Evolutionary conservation across 2,797 vertebrate genomes (phyloP).

Genomic region (Peromyscus attwateri): DNA sequence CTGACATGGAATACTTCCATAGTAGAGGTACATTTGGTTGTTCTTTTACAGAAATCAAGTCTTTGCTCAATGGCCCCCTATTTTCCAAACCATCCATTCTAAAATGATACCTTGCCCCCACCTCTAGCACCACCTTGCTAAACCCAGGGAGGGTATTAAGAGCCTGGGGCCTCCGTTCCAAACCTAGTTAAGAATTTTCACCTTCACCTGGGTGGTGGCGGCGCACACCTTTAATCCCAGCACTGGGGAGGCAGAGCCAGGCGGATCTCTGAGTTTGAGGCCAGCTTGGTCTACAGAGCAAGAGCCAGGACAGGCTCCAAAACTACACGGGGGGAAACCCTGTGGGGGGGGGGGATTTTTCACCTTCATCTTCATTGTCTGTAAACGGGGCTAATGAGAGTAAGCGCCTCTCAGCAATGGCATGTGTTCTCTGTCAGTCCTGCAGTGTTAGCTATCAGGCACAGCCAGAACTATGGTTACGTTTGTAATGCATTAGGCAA

Average conservation of each 20-base stretch:
- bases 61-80: background rate
- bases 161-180: background rate
- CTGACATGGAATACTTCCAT: background rate
- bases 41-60: background rate
- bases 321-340: no score
- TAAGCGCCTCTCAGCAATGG: background rate
- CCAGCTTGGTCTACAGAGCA: no score
- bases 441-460: background rate
- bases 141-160: background rate
- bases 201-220: background rate
- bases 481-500: background rate
- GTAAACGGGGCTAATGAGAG: background rate
- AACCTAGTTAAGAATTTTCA: background rate
- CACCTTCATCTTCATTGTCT: constrained; percentile 13
- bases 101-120: background rate
- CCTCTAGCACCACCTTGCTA: background rate
- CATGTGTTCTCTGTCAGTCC: background rate
- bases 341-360: no score
- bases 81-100: constrained; percentile 6
- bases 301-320: no score
- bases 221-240: no score
- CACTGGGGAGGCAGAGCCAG: no score
- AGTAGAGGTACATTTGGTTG: background rate
- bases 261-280: no score
- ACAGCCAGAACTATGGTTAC: background rate